A percentile compares a stretch with the other conserved stretches of the same genome.
These are phyloP conservation scores for Vanessa cardui DNA, from an alignment of 2,888 invertebrate species.

Conservation along the genomic window DNA sequence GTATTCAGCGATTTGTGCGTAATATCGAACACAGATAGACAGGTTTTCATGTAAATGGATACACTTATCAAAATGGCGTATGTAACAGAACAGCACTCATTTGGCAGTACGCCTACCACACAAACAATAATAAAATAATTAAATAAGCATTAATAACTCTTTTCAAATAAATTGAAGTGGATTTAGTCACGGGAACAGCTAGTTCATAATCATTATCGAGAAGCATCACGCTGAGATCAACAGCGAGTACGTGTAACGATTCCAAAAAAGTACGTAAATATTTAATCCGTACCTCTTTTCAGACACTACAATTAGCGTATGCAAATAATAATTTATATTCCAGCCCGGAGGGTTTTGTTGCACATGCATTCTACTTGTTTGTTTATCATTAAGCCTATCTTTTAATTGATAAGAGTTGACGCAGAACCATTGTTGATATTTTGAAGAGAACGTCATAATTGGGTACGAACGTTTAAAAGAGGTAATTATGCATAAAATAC, in stretches of 20 bases:
- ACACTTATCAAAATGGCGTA: too few relatives aligned
- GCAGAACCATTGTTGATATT: conserved; percentile 29
- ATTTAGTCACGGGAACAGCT: too few relatives aligned
- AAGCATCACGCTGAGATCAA: too few relatives aligned
- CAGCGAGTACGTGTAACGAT: not conserved
- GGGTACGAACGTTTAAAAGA: conserved; percentile 21
- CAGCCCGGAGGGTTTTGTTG: conserved; percentile 24
- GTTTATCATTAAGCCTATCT: conserved; percentile 45
- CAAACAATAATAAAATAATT: too few relatives aligned
- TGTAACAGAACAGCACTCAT: too few relatives aligned
- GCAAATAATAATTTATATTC: conserved; percentile 35
- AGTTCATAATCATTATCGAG: too few relatives aligned
- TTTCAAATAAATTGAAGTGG: too few relatives aligned
- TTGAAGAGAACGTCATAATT: conserved; percentile 28
- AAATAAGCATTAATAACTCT: too few relatives aligned
- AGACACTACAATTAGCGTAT: conserved; percentile 36
- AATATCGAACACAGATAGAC: too few relatives aligned
- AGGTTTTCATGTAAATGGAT: too few relatives aligned
- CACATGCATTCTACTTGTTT: conserved; percentile 38
- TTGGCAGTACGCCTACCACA: too few relatives aligned
- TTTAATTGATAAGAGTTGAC: conserved; percentile 44
- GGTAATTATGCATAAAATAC: not conserved
- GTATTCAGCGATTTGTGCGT: too few relatives aligned
- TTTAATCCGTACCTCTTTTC: conserved; percentile 12
- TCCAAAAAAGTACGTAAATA: not conserved